Base-by-base conservation (phyloP, 2,888 invertebrate species). In the Ditylenchus weischeri region DNA sequence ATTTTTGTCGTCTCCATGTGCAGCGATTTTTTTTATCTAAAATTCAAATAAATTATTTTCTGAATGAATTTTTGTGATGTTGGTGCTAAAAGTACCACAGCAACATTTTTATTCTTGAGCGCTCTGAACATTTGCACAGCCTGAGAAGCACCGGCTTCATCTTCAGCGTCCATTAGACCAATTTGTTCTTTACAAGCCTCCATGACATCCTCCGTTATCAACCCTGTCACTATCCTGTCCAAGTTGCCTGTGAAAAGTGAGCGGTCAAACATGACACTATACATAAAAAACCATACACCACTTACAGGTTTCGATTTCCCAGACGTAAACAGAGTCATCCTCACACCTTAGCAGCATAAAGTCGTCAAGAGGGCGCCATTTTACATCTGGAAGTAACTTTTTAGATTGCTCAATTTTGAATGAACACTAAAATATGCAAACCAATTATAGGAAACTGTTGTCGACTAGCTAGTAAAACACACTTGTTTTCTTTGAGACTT, bases 251-350 rank as follows among this genome's bases (percentile, higher is more conserved):
- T 29, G 73, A 70, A 62, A 7, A 6, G 19, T 59, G 13, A 29
- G 29, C 5, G 29, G 29, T 29, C 29, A 29, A 29, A 29, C 29
- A 29, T 38, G 15, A 59, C 7, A 38, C 11, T 59, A 19, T 38
- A 29, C 29, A n/a, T n/a, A 43, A 43, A 43, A 43, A 13, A 38
- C n/a, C 23, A 43, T 19, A 0, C 6, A 2, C 23, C 5, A 29
- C 94, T 69, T 73, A 86, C 88, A 88, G 1, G 96, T 98, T 86
- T 98, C 98, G 94, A 98, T 96, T 87, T 98, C 96, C 98, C 98
- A 98, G 0, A 98, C 93, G 84, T 94, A 95, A 1, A 96, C 94
- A 0, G 94, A 92, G 2, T 95, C 94, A 84, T 99, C 96, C 10
- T 92, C 91, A 84, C 94, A 94, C 0, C 92, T 93, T 21, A 96